These are phyloP conservation scores for Serrognathus titanus DNA, from an alignment of 2,888 invertebrate species.

Conservation along the genomic window DNA sequence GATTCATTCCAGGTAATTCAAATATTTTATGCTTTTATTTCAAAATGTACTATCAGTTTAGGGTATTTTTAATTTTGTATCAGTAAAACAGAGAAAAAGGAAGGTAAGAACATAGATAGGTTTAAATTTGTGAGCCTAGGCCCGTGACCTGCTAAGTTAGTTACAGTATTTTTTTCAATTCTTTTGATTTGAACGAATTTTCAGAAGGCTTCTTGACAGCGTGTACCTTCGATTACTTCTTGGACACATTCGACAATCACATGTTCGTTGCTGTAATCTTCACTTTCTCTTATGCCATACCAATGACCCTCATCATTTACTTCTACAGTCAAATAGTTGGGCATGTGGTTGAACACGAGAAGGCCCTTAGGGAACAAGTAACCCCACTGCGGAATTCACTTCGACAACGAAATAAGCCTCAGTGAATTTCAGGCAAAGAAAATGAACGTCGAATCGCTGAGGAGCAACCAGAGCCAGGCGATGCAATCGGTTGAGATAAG, in stretches of 20 bases:
- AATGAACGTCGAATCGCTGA: slow-evolving; percentile 85
- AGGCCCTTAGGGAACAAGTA: slow-evolving; percentile 69
- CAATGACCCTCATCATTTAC: slow-evolving; percentile 73
- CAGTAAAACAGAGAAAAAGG: too few relatives aligned
- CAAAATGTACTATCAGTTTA: too few relatives aligned
- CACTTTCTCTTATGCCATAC: slow-evolving; percentile 71
- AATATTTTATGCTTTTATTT: neutral
- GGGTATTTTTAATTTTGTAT: too few relatives aligned
- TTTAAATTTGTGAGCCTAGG: too few relatives aligned
- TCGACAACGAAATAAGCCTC: too few relatives aligned
- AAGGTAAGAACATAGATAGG: too few relatives aligned
- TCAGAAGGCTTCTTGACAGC: slow-evolving; percentile 88
- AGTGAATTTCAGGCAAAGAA: slow-evolving; percentile 65
- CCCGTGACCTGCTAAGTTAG: too few relatives aligned
- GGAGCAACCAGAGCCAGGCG: slow-evolving; percentile 65
- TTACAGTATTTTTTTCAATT: neutral
- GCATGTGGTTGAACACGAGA: slow-evolving; percentile 83
- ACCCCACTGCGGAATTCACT: neutral
- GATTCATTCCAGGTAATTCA: slow-evolving; percentile 71
- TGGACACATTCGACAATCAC: slow-evolving; percentile 73
- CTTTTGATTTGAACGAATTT: slow-evolving; percentile 33
- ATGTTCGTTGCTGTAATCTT: slow-evolving; percentile 76
- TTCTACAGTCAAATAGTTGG: slow-evolving; percentile 86
- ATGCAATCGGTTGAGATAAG: slow-evolving; percentile 74
- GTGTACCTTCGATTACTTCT: slow-evolving; percentile 79